phyloP scores from a whole-genome alignment of 2,797 vertebrate genomes.

The Arrhamphus sclerolepis region DNA sequence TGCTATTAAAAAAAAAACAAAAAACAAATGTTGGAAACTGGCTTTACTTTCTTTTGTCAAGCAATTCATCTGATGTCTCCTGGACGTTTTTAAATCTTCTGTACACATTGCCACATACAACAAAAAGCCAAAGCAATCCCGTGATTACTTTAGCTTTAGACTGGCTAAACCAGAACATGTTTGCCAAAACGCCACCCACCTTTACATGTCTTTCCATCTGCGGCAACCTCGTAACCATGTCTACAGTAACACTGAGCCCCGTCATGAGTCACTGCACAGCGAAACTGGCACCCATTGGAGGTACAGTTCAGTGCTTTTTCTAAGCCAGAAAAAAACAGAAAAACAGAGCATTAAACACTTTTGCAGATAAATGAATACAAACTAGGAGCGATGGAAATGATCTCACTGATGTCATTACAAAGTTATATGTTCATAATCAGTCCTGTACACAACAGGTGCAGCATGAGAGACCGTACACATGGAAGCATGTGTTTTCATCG shows the following conservation, averaged over 20 bases:
- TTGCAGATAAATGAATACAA: not conserved
- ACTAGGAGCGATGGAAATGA: constrained; percentile 2
- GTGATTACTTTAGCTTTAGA: constrained; percentile 16
- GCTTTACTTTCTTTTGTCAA: too few species aligned
- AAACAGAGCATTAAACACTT: constrained; percentile 33
- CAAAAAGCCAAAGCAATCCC: constrained; percentile 12
- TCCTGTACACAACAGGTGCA: constrained; percentile 6
- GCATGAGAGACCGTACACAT: constrained; percentile 5
- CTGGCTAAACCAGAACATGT: constrained; percentile 13
- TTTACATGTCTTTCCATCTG: constrained; percentile 91
- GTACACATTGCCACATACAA: not conserved
- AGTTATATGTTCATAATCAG: constrained; percentile 14
- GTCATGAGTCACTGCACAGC: constrained; percentile 86
- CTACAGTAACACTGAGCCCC: constrained; percentile 92
- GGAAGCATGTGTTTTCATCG: constrained; percentile 13
- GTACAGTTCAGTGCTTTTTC: constrained; percentile 85
- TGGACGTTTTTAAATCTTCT: too few species aligned
- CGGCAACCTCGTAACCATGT: constrained; percentile 87
- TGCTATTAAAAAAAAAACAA: too few species aligned
- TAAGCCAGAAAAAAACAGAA: constrained; percentile 60
- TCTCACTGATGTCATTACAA: constrained; percentile 35
- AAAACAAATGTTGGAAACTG: too few species aligned
- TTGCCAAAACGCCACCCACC: constrained; percentile 76
- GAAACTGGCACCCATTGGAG: constrained; percentile 83
- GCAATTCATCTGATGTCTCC: too few species aligned